A percentile compares a stretch with the other conserved stretches of the same genome.
Evolutionary conservation across 2,113 vertebrate species (phyloP).

Genomic region (Mustela lutreola): DNA sequence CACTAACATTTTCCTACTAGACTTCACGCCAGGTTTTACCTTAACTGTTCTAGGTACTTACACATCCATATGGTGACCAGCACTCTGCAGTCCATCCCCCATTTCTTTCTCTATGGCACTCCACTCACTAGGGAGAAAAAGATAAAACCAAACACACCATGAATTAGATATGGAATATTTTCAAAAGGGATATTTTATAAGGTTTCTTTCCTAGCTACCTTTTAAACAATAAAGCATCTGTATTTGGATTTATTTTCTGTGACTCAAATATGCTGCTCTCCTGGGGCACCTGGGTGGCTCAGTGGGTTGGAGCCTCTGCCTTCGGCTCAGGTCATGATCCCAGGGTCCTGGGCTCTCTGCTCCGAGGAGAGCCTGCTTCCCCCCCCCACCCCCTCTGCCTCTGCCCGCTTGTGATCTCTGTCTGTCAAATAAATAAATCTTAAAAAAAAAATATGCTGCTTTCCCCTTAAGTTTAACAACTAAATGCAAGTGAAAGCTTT

Average conservation of each 20-base stretch:
- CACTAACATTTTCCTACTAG: neutral
- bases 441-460: neutral
- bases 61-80: slow-evolving; percentile 98
- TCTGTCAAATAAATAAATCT: too few relatives aligned
- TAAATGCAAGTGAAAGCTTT: slow-evolving; percentile 31
- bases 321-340: too few relatives aligned
- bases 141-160: slow-evolving; percentile 76
- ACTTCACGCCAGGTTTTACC: neutral
- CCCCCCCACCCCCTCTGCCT: too few relatives aligned
- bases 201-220: slow-evolving; percentile 79
- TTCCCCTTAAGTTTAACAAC: neutral
- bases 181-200: slow-evolving; percentile 77
- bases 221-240: slow-evolving; percentile 56
- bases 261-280: slow-evolving; percentile 15
- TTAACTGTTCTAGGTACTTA: slow-evolving; percentile 86
- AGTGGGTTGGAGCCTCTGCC: too few relatives aligned
- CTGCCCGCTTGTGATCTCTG: too few relatives aligned
- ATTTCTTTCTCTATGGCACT: slow-evolving; percentile 97
- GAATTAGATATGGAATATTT: slow-evolving; percentile 80
- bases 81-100: slow-evolving; percentile 97
- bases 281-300: too few relatives aligned
- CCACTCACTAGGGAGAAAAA: slow-evolving; percentile 93
- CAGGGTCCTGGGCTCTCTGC: too few relatives aligned
- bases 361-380: too few relatives aligned
- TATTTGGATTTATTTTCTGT: slow-evolving; percentile 27